Evolutionary conservation across 35 echinoderm and acorn worm species (phyloP).

Genomic region (Heliocidaris erythrogramma): DNA sequence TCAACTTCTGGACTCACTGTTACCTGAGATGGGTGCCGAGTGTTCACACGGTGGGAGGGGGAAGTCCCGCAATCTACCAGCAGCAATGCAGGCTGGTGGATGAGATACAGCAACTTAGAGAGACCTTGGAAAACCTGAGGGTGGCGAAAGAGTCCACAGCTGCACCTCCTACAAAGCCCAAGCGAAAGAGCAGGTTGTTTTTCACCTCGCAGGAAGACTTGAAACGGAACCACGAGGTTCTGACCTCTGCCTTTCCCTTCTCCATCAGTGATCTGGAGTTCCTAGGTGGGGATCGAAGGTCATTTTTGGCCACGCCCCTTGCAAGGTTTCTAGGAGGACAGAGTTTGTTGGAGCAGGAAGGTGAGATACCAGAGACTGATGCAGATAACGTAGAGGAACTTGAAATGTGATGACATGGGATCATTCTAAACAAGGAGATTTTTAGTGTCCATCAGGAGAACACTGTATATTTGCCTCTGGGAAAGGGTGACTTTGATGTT

Average conservation of each 20-base stretch:
- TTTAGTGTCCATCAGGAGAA: neutral
- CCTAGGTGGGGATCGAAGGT: conserved; percentile 81
- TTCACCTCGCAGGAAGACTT: conserved; percentile 61
- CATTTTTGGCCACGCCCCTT: conserved; percentile 78
- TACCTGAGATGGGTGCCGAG: conserved; percentile 92
- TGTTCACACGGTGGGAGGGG: conserved; percentile 88
- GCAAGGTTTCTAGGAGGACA: conserved; percentile 90
- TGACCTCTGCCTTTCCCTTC: conserved; percentile 97
- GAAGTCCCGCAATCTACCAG: conserved; percentile 68
- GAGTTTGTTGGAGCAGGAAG: conserved; percentile 76
- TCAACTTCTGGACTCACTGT: conserved; percentile 94
- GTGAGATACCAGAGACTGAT: conserved; percentile 28
- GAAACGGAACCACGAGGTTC: conserved; percentile 43
- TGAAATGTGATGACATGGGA: conserved; percentile 45
- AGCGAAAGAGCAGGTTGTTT: conserved; percentile 62
- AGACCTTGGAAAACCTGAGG: conserved; percentile 68
- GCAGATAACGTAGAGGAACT: conserved; percentile 60
- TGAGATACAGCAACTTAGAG: conserved; percentile 88
- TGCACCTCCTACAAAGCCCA: conserved; percentile 54
- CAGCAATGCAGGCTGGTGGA: conserved; percentile 93
- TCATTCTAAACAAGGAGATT: neutral
- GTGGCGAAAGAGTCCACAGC: conserved; percentile 26
- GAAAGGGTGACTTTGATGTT: neutral
- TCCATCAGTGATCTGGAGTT: conserved; percentile 85
- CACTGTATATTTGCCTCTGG: neutral